These are phyloP conservation scores for Scylla paramamosain DNA, from an alignment of 1,140 invertebrate species.

Conservation along the genomic window DNA sequence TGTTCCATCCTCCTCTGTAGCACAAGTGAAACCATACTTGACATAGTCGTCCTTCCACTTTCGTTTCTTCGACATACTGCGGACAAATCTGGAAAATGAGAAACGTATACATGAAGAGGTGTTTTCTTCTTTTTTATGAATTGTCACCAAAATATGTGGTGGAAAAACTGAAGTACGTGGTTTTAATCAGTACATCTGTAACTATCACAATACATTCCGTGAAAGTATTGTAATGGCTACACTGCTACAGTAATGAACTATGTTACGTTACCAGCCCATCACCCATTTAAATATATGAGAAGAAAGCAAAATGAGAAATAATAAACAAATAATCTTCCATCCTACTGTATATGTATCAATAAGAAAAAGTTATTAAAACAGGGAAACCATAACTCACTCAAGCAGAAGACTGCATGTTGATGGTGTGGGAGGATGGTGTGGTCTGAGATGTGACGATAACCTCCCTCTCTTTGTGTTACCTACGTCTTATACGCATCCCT, in stretches of 20 bases:
- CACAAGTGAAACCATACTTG: conserved; percentile 27
- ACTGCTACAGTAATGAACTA: background rate
- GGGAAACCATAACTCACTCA: conserved; percentile 31
- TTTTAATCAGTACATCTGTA: conserved; percentile 16
- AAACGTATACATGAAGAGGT: background rate
- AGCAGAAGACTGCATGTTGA: background rate
- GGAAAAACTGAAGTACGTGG: background rate
- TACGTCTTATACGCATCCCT: background rate
- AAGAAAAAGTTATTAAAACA: conserved; percentile 31
- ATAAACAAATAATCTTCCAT: background rate
- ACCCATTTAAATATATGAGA: background rate
- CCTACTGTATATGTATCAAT: background rate
- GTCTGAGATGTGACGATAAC: background rate
- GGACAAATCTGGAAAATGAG: conserved; percentile 32
- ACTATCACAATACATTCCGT: too few species aligned
- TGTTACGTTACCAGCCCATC: background rate
- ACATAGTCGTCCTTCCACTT: background rate
- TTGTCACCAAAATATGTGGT: conserved; percentile 7
- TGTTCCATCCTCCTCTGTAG: conserved; percentile 38
- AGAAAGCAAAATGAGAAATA: conserved; percentile 1
- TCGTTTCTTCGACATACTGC: conserved; percentile 36
- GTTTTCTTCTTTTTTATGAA: background rate
- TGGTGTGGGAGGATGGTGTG: background rate
- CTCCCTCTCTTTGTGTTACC: background rate
- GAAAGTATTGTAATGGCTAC: conserved; percentile 28